Percentiles rank a stretch among this genome's conserved stretches.
Conservation (phyloP, 2,888 invertebrate genomes). For the Nymphalis c-album region DNA sequence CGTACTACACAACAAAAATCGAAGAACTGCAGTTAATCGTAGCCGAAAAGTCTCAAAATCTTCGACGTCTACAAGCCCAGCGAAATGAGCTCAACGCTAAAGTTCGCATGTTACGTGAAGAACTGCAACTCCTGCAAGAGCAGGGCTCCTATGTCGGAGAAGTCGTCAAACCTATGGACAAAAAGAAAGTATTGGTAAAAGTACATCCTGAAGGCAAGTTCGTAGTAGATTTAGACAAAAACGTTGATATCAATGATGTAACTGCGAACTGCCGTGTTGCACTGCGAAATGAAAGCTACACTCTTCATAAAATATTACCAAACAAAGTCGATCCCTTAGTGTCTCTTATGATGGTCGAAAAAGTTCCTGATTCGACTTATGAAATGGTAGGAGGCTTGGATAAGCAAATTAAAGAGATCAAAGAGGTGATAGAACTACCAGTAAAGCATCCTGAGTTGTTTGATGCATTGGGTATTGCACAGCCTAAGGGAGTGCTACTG, state of each 20-base stretch:
- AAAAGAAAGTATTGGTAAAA: slow-evolving; percentile 99
- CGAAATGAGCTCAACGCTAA: slow-evolving; percentile 99
- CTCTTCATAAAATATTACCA: slow-evolving; percentile 98
- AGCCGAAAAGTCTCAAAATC: slow-evolving; percentile 98
- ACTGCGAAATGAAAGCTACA: slow-evolving; percentile 98
- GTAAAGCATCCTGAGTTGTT: slow-evolving; percentile 99
- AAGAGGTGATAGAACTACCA: slow-evolving; percentile 99
- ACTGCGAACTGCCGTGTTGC: slow-evolving; percentile 99
- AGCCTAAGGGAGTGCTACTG: slow-evolving; percentile 97
- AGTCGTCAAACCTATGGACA: slow-evolving; percentile 99
- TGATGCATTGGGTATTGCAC: slow-evolving; percentile 98
- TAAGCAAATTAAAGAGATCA: slow-evolving; percentile 99
- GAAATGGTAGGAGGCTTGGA: slow-evolving; percentile 99
- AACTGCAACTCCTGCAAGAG: slow-evolving; percentile 96
- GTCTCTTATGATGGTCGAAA: slow-evolving; percentile 99
- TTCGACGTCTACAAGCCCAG: slow-evolving; percentile 97
- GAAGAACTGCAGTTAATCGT: slow-evolving; percentile 97
- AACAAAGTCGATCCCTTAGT: slow-evolving; percentile 99
- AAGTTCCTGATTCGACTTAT: slow-evolving; percentile 99
- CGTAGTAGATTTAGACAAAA: slow-evolving; percentile 99
- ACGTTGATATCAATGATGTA: slow-evolving; percentile 98
- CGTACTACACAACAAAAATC: slow-evolving; percentile 98
- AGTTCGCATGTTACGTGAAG: slow-evolving; percentile 98
- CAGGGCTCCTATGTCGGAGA: slow-evolving; percentile 99
- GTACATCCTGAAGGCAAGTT: slow-evolving; percentile 99